Conservation (phyloP, 23 tunicate genomes). For the Corella eumyota region DNA sequence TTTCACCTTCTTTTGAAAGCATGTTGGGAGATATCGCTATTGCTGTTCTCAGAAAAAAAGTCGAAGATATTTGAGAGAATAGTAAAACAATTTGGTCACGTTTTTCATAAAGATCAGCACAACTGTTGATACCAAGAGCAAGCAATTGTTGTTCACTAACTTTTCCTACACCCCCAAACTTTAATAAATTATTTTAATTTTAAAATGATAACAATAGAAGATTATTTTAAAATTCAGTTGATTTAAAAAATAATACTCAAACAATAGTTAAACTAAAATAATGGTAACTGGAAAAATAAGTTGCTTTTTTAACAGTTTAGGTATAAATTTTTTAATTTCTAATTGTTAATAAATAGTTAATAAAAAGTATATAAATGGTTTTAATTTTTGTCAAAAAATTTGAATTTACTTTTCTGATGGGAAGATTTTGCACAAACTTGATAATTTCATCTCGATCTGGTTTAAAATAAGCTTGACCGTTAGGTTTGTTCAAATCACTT, state of each 20-base stretch:
- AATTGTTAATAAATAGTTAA: too few species aligned
- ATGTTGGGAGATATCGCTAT: conserved; percentile 52
- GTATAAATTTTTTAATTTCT: too few species aligned
- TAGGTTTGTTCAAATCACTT: conserved; percentile 96
- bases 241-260: background rate
- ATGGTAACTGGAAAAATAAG: too few species aligned
- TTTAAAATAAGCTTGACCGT: conserved; percentile 64
- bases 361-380: too few species aligned
- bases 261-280: background rate
- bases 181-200: too few species aligned
- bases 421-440: conserved; percentile 45
- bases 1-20: conserved; percentile 33
- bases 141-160: conserved; percentile 69
- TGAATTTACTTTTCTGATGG: conserved; percentile 81
- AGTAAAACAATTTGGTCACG: conserved; percentile 36
- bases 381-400: too few species aligned
- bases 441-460: conserved; percentile 27
- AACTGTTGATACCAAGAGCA: conserved; percentile 32
- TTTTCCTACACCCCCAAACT: conserved; percentile 87
- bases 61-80: conserved; percentile 40
- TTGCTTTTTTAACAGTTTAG: too few species aligned
- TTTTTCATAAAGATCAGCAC: conserved; percentile 46
- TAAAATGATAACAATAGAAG: background rate
- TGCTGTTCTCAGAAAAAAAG: conserved; percentile 38
- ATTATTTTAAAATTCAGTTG: background rate